phyloP scores from a whole-genome alignment of 1,140 invertebrate genomes.

The Steinernema khuongi region DNA sequence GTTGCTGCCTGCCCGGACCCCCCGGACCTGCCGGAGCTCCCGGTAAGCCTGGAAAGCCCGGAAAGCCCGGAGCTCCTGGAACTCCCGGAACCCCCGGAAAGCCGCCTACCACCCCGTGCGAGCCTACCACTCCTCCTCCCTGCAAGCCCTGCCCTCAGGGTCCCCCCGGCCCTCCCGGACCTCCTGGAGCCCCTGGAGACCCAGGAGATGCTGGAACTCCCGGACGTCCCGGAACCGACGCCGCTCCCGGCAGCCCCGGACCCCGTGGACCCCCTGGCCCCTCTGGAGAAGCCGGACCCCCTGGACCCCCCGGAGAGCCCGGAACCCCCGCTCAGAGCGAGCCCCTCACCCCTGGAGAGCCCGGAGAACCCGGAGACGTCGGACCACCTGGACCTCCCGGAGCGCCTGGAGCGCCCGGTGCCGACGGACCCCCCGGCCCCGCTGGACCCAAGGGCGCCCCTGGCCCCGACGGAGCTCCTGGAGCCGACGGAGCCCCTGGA shows the following conservation, averaged over 20 bases:
- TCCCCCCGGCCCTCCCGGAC: slow-evolving; percentile 44
- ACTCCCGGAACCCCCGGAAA: slow-evolving; percentile 39
- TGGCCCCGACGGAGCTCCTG: slow-evolving; percentile 49
- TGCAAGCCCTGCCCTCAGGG: slow-evolving; percentile 45
- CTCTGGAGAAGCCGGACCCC: slow-evolving; percentile 32
- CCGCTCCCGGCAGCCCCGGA: slow-evolving; percentile 35
- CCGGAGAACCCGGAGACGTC: slow-evolving; percentile 53
- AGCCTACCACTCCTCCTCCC: slow-evolving; percentile 42
- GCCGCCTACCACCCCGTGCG: slow-evolving; percentile 39
- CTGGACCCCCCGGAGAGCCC: slow-evolving; percentile 36
- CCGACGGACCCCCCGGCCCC: slow-evolving; percentile 36
- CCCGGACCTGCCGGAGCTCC: slow-evolving; percentile 39
- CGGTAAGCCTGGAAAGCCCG: slow-evolving; percentile 39
- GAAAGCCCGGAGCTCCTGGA: slow-evolving; percentile 38
- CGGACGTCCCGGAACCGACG: slow-evolving; percentile 39
- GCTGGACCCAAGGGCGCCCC: slow-evolving; percentile 46
- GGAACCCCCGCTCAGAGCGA: slow-evolving; percentile 47
- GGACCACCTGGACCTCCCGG: slow-evolving; percentile 40
- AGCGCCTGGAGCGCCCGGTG: slow-evolving; percentile 45
- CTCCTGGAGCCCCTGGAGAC: slow-evolving; percentile 42
- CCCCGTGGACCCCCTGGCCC: slow-evolving; percentile 39
- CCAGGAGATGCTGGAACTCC: slow-evolving; percentile 39
- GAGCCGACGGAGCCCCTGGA: slow-evolving; percentile 51
- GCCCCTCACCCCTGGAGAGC: slow-evolving; percentile 56
- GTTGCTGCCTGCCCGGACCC: slow-evolving; percentile 43